Evolutionary conservation across 2,888 invertebrate genomes (phyloP).

Genomic region (Antitype chi): DNA sequence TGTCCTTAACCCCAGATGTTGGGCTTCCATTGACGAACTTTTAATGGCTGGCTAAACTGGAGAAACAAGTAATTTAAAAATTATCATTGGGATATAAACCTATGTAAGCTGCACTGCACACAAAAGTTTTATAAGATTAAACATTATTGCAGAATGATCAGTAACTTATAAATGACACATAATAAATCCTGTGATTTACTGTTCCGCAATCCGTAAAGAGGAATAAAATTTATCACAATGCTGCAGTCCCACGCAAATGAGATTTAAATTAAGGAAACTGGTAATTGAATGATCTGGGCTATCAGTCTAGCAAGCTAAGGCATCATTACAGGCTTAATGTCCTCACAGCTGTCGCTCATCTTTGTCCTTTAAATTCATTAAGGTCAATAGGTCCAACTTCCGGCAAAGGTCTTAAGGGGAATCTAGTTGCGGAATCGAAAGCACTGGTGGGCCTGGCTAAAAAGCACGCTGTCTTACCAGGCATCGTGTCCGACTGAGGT

Average conservation of each 20-base stretch:
- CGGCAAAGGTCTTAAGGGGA: background rate
- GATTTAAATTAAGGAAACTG: conserved; percentile 59
- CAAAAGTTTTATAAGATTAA: background rate
- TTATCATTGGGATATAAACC: background rate
- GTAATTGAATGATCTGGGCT: conserved; percentile 51
- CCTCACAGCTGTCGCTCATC: conserved; percentile 12
- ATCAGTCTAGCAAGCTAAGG: conserved; percentile 11
- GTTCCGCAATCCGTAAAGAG: conserved; percentile 38
- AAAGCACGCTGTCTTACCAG: too few species aligned
- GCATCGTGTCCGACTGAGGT: too few species aligned
- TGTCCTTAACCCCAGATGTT: background rate
- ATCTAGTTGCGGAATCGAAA: too few species aligned
- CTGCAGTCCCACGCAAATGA: conserved; percentile 57
- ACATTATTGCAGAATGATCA: background rate
- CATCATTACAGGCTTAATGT: conserved; percentile 25
- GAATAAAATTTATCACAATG: conserved; percentile 35
- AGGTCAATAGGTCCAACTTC: background rate
- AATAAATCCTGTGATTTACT: conserved; percentile 30
- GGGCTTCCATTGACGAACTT: background rate
- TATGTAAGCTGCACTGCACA: background rate
- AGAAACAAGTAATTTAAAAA: background rate
- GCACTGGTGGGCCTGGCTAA: too few species aligned
- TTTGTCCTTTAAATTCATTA: conserved; percentile 6
- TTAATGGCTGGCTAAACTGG: background rate
- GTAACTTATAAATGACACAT: conserved; percentile 1